A percentile compares a stretch with the other conserved stretches of the same genome.
Conservation (phyloP, 2,113 vertebrate genomes). For the Cyprinodon brontotheroides region DNA sequence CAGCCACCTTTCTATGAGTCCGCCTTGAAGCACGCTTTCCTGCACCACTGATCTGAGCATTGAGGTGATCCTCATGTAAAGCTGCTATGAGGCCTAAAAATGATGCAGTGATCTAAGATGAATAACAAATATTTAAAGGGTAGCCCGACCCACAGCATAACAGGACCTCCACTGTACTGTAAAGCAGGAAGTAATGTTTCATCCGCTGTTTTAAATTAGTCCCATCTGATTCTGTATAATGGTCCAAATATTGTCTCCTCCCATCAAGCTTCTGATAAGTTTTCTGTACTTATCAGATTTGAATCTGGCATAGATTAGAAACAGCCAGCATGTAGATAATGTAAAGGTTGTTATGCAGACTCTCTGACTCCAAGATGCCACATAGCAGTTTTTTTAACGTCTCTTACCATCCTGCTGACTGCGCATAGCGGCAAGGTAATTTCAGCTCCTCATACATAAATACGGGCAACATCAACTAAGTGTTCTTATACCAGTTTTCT, state of each 20-base stretch:
- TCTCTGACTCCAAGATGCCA: neutral
- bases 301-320: neutral
- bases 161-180: neutral
- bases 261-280: neutral
- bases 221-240: neutral
- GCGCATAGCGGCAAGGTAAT: neutral
- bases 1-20: neutral
- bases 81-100: neutral
- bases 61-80: neutral
- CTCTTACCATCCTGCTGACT: neutral
- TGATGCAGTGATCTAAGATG: too few relatives aligned
- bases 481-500: neutral
- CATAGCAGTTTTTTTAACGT: neutral
- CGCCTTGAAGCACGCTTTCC: constrained; percentile 4
- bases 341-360: neutral
- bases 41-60: too few relatives aligned
- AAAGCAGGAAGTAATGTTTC: neutral
- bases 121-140: neutral
- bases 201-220: neutral
- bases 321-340: neutral
- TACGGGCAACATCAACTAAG: neutral
- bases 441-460: neutral
- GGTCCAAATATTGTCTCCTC: neutral
- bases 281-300: too few relatives aligned
- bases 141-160: neutral